Evolutionary conservation across 2,888 invertebrate species (phyloP).

Genomic region (Aelia acuminata): DNA sequence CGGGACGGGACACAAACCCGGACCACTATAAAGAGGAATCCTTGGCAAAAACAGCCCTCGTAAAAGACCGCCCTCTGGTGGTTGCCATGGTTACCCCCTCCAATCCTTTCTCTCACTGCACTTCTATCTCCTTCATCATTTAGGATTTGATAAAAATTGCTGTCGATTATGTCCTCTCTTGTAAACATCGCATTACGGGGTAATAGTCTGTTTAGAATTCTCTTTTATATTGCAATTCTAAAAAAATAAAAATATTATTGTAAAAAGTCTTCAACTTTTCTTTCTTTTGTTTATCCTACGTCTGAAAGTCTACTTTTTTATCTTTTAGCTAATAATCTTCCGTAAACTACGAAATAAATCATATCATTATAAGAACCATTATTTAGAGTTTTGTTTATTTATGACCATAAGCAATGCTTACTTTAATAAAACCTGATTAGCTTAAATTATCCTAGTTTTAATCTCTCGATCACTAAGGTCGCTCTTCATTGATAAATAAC

Average conservation of each 20-base stretch:
- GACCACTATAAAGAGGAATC: slow-evolving; percentile 9
- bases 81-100: slow-evolving; percentile 46
- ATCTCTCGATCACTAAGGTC: too few species aligned
- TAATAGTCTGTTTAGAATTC: neutral
- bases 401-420: too few species aligned
- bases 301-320: too few species aligned
- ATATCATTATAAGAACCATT: too few species aligned
- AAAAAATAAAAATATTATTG: neutral
- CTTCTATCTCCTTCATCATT: neutral
- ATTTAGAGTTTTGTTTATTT: too few species aligned
- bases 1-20: neutral
- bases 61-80: slow-evolving; percentile 16
- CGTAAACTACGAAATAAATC: too few species aligned
- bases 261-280: too few species aligned
- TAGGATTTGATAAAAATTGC: neutral
- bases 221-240: neutral
- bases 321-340: too few species aligned
- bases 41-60: slow-evolving; percentile 36
- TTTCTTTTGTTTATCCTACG: too few species aligned
- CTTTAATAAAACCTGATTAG: too few species aligned
- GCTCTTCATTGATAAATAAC: too few species aligned
- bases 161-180: neutral
- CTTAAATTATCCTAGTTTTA: too few species aligned
- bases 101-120: slow-evolving; percentile 31
- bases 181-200: neutral